Evolutionary conservation across 1,140 invertebrate genomes (phyloP), one percentile per base, ranked within the genome.

Genomic region (Aphelinus certus): DNA sequence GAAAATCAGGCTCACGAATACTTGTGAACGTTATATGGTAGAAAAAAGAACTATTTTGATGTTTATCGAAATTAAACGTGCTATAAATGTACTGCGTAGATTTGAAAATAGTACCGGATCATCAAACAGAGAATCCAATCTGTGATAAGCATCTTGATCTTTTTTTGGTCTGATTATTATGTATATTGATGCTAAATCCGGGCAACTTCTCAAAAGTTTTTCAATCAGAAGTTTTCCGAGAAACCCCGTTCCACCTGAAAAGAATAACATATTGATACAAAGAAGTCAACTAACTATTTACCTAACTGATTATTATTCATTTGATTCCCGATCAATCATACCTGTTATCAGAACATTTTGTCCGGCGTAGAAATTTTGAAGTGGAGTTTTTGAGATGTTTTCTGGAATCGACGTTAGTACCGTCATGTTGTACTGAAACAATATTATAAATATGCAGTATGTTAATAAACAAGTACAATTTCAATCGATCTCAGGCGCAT

Each of bases 161-260:
- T 93, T 94, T 86, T 96, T 96, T 42, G 90, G 88, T 78, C 95
- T 87, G 61, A 96, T 90, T 51, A 97, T 86, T 46, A 96, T 86
- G 83, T 94, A 97, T 77, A 97, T 91, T 48, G 89, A 91, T 56
- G 91, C 90, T 49, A 97, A 79, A 73, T 93, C 91, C 9, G 90
- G 89, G 84, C 95, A 97, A 46, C 91, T 92, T 70, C 95, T 89
- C 45, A 96, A 85, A 61, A 97, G 83, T 85, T 96, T 96, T 87
- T 96, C 95, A 53, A 96, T 92, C 47, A 96, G 87, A 43, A 93
- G 89, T 85, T 93, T 93, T 9, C 93, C 93, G 73, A 92, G 87
- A 84, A 94, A 94, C 71, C 91, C 91, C 60, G 91, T 92, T 7
- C 87, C 88, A 71, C 88, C 88, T 83, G 76, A 75, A 80, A 77